Percentiles rank a stretch among this genome's conserved stretches.
phyloP scores from a whole-genome alignment of 2,797 vertebrate species.

The Loriculus beryllinus region DNA sequence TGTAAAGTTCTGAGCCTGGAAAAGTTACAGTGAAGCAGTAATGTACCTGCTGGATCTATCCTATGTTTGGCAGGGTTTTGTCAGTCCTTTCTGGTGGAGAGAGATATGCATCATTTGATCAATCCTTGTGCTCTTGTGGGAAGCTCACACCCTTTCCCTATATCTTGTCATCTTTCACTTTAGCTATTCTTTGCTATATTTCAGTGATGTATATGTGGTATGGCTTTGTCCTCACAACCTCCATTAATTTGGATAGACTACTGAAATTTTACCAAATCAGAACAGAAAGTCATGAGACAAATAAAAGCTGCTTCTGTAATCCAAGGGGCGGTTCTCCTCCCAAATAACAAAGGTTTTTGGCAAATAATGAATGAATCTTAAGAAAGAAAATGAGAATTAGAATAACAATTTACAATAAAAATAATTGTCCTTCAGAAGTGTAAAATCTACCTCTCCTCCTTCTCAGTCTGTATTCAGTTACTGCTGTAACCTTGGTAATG shows the following conservation, averaged over 20 bases:
- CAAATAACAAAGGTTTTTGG: background rate
- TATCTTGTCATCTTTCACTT: background rate
- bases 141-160: background rate
- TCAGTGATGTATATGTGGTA: background rate
- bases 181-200: background rate
- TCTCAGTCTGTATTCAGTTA: background rate
- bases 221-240: background rate
- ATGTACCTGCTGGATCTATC: background rate
- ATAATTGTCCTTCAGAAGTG: background rate
- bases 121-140: background rate
- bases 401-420: background rate
- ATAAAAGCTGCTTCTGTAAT: background rate
- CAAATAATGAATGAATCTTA: background rate
- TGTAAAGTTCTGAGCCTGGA: background rate
- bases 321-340: background rate
- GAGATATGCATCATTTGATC: background rate
- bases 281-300: background rate
- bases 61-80: background rate
- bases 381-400: background rate
- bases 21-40: background rate
- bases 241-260: background rate
- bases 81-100: background rate
- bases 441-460: background rate
- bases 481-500: background rate
- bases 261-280: background rate